Conservation (phyloP, 2,888 invertebrate genomes). For the Eupithecia pulchellata region DNA sequence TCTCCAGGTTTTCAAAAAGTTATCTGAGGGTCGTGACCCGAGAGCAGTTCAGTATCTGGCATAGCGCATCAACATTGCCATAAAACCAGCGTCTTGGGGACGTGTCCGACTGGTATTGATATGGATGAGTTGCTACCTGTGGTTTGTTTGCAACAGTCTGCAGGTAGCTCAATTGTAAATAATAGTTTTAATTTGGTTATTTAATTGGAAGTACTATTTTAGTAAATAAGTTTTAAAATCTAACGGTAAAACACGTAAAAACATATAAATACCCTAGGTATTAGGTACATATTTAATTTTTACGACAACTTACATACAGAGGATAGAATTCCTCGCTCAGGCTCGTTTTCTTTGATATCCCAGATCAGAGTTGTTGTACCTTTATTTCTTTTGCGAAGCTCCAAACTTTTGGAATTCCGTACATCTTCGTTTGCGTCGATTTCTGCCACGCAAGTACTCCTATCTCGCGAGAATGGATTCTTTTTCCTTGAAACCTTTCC, state of each 20-base stretch:
- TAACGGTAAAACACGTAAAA: neutral
- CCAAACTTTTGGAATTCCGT: slow-evolving; percentile 66
- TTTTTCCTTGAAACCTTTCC: slow-evolving; percentile 64
- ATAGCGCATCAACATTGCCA: too few relatives aligned
- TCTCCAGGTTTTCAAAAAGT: too few relatives aligned
- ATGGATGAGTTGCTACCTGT: too few relatives aligned
- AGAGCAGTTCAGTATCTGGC: too few relatives aligned
- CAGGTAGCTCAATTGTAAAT: too few relatives aligned
- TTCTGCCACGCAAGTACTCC: slow-evolving; percentile 67
- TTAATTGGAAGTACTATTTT: too few relatives aligned
- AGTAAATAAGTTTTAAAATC: too few relatives aligned
- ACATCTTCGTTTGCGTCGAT: slow-evolving; percentile 63
- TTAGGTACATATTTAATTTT: neutral
- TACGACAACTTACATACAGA: neutral
- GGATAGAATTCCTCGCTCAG: neutral
- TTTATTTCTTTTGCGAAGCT: slow-evolving; percentile 3
- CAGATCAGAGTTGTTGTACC: slow-evolving; percentile 3
- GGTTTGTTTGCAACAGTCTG: too few relatives aligned
- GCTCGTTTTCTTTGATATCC: neutral
- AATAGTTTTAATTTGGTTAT: too few relatives aligned
- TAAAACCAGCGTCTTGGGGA: too few relatives aligned
- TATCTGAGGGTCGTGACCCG: too few relatives aligned
- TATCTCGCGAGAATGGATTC: slow-evolving; percentile 64
- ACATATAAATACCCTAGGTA: neutral
- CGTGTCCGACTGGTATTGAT: too few relatives aligned